Conservation (phyloP, 2,113 vertebrate species). For the Indri indri region DNA sequence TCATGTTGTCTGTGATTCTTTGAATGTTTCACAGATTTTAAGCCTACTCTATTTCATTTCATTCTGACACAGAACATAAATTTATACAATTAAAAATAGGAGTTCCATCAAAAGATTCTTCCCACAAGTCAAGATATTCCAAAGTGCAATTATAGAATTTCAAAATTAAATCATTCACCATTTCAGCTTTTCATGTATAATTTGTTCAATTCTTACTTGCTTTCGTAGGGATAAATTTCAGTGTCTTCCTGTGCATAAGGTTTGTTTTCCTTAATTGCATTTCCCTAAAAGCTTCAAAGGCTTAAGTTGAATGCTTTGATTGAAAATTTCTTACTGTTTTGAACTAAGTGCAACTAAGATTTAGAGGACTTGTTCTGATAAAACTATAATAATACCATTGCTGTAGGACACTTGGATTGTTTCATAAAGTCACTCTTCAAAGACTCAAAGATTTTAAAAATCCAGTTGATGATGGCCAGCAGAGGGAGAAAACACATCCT, state of each 20-base stretch:
- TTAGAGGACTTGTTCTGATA: background rate
- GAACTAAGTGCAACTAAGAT: background rate
- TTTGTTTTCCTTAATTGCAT: conserved; percentile 21
- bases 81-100: background rate
- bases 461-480: background rate
- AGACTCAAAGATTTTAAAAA: background rate
- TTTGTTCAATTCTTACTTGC: background rate
- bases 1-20: background rate
- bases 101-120: background rate
- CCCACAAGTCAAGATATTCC: background rate
- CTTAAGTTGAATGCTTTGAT: background rate
- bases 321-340: conserved; percentile 20
- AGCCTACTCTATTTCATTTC: background rate
- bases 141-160: background rate
- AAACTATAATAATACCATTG: background rate
- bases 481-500: background rate
- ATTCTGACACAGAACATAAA: background rate
- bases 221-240: conserved; percentile 3
- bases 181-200: background rate
- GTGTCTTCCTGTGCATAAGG: background rate
- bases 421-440: background rate
- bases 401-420: background rate
- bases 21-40: conserved; percentile 14
- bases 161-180: background rate
- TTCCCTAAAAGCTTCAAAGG: conserved; percentile 2